phyloP scores from a whole-genome alignment of 2,113 vertebrate species.

The Channa maculata region DNA sequence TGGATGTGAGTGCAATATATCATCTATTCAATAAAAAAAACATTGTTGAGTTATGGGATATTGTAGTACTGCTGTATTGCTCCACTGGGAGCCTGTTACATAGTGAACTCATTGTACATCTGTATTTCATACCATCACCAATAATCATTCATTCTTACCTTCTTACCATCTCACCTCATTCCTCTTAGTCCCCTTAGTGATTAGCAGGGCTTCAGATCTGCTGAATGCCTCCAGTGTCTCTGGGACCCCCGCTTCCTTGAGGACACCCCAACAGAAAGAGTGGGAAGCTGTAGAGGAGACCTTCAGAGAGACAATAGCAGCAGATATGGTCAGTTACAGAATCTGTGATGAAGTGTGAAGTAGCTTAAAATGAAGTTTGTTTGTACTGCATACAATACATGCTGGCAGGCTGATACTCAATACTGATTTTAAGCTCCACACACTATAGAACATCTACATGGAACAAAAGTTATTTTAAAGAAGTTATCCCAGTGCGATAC shows the following conservation, averaged over 20 bases:
- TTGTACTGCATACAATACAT: not conserved
- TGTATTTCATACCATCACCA: slow-evolving; percentile 11
- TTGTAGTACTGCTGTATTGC: slow-evolving; percentile 25
- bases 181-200: slow-evolving; percentile 82
- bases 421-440: not conserved
- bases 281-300: slow-evolving; percentile 84
- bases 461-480: not conserved
- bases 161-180: slow-evolving; percentile 66
- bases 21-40: not conserved
- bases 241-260: slow-evolving; percentile 63
- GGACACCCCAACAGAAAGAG: slow-evolving; percentile 80
- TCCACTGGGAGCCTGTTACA: slow-evolving; percentile 4
- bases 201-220: slow-evolving; percentile 81
- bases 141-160: slow-evolving; percentile 24
- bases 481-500: not conserved
- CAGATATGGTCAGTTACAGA: slow-evolving; percentile 86
- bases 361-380: not conserved
- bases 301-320: slow-evolving; percentile 84
- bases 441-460: not conserved
- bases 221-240: slow-evolving; percentile 75
- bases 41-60: slow-evolving; percentile 20
- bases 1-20: slow-evolving; percentile 51
- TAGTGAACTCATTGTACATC: slow-evolving; percentile 55
- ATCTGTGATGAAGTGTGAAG: not conserved
- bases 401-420: not conserved